Evolutionary conservation across 2,888 invertebrate species (phyloP), one percentile per base, ranked within the genome.

Genomic region (Hetaerina titia): DNA sequence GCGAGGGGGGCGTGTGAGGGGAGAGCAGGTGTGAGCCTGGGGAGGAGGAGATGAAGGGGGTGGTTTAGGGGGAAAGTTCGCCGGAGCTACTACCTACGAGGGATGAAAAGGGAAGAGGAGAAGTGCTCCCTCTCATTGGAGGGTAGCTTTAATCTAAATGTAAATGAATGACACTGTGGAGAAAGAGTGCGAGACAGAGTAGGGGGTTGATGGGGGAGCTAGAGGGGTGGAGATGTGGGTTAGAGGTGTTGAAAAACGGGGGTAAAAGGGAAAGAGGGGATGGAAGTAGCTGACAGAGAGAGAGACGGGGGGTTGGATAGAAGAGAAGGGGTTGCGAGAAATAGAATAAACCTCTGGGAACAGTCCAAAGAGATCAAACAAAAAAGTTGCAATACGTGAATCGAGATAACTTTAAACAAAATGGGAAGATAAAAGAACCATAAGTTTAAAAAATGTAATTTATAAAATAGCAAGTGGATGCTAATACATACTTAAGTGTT

Each of bases 101-200:
- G 56, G 64, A n/a, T 11, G 69, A 56, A 56, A n/a, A 22, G 92
- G n/a, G 45, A 25, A 22, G 45, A 22, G 45, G 4, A 45, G 45
- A 92, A 69, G 9, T 31, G 22, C 45, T 45, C 31, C 81, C 92
- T 69, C 92, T 92, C 92, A 92, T 92, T 45, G 92, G 69, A 92
- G 92, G 56, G 92, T 92, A 56, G 92, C 92, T 92, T 92, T 92
- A 92, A 92, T 92, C 92, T 92, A 92, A 92, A 92, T 92, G 92
- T 92, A 92, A 92, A 92, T 92, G 92, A 92, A 92, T 92, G 92
- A 92, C 74, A 69, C 69, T 57, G 69, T 69, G 74, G 25, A 63
- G 56, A 11, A 64, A 13, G n/a, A 22, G 57, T 19, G 89, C 22
- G 56, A 57, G n/a, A 4, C 17, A 22, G 11, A 19, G 9, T 15